Percentiles rank a stretch among this genome's conserved stretches.
Conservation (phyloP, 2,888 invertebrate genomes). For the Emmelina monodactyla region DNA sequence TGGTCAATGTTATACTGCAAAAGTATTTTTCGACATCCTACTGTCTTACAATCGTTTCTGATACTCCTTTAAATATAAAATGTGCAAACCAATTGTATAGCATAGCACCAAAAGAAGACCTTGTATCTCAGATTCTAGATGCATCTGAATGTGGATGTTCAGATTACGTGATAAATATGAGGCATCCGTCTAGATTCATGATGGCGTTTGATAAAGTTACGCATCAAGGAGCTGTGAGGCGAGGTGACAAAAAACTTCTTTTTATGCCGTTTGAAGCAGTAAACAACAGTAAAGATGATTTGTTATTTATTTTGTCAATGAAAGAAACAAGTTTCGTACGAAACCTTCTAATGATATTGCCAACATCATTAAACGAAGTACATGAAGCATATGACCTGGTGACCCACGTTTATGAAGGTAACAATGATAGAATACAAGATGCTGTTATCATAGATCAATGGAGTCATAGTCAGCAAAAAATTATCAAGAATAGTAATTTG, state of each 20-base stretch:
- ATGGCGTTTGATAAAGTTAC: conserved; percentile 38
- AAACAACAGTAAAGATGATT: conserved; percentile 12
- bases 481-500: conserved; percentile 32
- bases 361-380: conserved; percentile 15
- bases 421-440: conserved; percentile 21
- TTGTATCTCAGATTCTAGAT: conserved; percentile 26
- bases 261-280: conserved; percentile 30
- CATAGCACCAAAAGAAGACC: conserved; percentile 22
- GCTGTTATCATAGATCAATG: conserved; percentile 42
- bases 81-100: no score
- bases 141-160: conserved; percentile 54
- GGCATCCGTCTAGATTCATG: conserved; percentile 39
- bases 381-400: conserved; percentile 32
- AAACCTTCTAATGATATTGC: conserved; percentile 35
- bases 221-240: conserved; percentile 38
- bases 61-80: no score
- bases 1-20: conserved; percentile 33
- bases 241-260: conserved; percentile 50
- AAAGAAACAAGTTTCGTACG: conserved; percentile 35
- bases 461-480: conserved; percentile 34
- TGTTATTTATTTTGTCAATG: conserved; percentile 29
- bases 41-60: conserved; percentile 40
- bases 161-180: conserved; percentile 44
- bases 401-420: conserved; percentile 51
- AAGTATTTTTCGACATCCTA: conserved; percentile 33